phyloP scores from a whole-genome alignment of 2,888 invertebrate species.

The Lumbricus terrestris region DNA sequence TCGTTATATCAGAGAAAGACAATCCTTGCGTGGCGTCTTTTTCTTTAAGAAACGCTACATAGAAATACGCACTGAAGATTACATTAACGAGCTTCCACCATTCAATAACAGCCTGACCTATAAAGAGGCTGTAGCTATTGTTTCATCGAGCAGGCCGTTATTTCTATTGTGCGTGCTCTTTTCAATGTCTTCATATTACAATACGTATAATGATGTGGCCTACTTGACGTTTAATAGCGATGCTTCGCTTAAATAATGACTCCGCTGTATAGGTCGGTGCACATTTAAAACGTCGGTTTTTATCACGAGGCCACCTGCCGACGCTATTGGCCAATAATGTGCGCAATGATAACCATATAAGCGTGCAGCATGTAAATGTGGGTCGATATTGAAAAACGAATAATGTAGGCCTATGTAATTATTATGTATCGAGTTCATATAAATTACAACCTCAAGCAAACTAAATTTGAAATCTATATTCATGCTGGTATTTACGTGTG shows the following conservation, averaged over 20 bases:
- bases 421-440: neutral
- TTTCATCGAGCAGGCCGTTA: neutral
- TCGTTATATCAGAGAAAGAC: neutral
- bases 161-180: neutral
- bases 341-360: neutral
- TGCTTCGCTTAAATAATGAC: neutral
- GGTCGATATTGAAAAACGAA: neutral
- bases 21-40: neutral
- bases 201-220: no score
- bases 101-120: neutral
- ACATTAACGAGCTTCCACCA: neutral
- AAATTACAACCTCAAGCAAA: neutral
- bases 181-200: neutral
- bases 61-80: neutral
- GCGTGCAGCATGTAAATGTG: neutral
- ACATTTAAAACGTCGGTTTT: neutral
- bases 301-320: neutral
- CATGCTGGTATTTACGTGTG: neutral
- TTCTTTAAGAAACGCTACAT: neutral
- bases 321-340: no score
- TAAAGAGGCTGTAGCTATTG: neutral
- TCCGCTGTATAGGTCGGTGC: neutral
- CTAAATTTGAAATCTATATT: neutral
- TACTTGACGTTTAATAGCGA: no score
- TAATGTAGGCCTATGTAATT: neutral